Conservation (phyloP, 2,797 vertebrate species). For the Triplophysa yarkandensis region DNA sequence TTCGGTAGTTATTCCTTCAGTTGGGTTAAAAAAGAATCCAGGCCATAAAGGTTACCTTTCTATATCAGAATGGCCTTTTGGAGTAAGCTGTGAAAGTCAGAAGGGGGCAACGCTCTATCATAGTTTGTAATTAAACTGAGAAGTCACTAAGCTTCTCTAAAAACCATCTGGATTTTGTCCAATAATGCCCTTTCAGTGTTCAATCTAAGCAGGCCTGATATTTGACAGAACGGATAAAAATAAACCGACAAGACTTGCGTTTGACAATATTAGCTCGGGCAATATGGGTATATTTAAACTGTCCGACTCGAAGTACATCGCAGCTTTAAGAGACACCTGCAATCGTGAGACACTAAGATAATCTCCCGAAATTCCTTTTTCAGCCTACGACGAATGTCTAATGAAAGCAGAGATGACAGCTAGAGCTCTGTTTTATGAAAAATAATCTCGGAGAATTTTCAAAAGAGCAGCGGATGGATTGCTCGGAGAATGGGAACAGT, state of each 20-base stretch:
- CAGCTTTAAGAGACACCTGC: conserved; percentile 56
- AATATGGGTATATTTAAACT: conserved; percentile 66
- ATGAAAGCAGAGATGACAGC: conserved; percentile 52
- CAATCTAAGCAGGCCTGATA: conserved; percentile 55
- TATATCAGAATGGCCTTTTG: conserved; percentile 23
- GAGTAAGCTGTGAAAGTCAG: conserved; percentile 37
- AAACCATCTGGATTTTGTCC: conserved; percentile 31
- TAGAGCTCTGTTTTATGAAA: conserved; percentile 66
- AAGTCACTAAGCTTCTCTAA: conserved; percentile 52
- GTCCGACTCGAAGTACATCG: conserved; percentile 52
- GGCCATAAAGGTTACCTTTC: conserved; percentile 4
- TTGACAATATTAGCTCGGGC: conserved; percentile 61
- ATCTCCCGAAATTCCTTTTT: conserved; percentile 63
- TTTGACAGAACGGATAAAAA: conserved; percentile 62
- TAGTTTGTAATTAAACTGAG: conserved; percentile 58
- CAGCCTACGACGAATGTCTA: conserved; percentile 59
- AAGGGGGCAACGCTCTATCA: conserved; percentile 29
- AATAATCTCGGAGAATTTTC: conserved; percentile 65
- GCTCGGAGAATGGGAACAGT: conserved; percentile 32
- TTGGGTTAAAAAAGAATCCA: not conserved
- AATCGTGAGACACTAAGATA: conserved; percentile 65
- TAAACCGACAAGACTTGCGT: conserved; percentile 60
- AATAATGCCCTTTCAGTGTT: conserved; percentile 21
- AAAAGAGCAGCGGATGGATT: conserved; percentile 46
- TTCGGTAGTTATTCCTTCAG: too few relatives aligned